A percentile compares a stretch with the other conserved stretches of the same genome.
Evolutionary conservation across 2,888 invertebrate species (phyloP).

Genomic region (Nemapogon koenigi): DNA sequence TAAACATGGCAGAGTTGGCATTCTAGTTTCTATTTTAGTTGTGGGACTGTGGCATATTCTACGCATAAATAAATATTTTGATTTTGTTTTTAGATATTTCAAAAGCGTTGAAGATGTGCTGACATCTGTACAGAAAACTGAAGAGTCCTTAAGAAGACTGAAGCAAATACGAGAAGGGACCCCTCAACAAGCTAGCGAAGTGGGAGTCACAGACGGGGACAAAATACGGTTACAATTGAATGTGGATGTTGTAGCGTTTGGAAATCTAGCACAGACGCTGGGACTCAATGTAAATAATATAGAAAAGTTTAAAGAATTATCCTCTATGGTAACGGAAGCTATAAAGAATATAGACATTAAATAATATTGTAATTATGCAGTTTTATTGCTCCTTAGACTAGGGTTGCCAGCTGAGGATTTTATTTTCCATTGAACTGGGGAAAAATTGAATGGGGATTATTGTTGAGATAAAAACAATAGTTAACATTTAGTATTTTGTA

Average conservation of each 20-base stretch:
- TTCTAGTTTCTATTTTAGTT: too few species aligned
- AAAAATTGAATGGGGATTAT: too few species aligned
- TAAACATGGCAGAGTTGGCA: too few species aligned
- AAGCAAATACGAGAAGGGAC: conserved; percentile 79
- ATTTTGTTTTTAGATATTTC: conserved; percentile 61
- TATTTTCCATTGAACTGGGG: too few species aligned
- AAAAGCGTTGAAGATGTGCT: conserved; percentile 85
- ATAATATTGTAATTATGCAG: too few species aligned
- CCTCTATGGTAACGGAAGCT: conserved; percentile 69
- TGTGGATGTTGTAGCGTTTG: conserved; percentile 83
- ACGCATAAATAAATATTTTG: not conserved
- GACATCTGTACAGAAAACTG: conserved; percentile 93
- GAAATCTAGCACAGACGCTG: conserved; percentile 65
- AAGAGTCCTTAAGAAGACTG: conserved; percentile 89
- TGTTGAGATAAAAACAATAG: too few species aligned
- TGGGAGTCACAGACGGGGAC: conserved; percentile 85
- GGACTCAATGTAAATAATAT: conserved; percentile 61
- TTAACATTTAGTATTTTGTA: too few species aligned
- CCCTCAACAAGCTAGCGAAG: conserved; percentile 49
- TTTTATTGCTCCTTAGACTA: too few species aligned
- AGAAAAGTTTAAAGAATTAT: conserved; percentile 65
- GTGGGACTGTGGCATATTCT: too few species aligned
- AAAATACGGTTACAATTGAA: conserved; percentile 92
- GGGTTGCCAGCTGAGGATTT: too few species aligned
- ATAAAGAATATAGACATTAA: conserved; percentile 62